Conservation (phyloP, 1,140 invertebrate genomes). For the Drusus annulatus region DNA sequence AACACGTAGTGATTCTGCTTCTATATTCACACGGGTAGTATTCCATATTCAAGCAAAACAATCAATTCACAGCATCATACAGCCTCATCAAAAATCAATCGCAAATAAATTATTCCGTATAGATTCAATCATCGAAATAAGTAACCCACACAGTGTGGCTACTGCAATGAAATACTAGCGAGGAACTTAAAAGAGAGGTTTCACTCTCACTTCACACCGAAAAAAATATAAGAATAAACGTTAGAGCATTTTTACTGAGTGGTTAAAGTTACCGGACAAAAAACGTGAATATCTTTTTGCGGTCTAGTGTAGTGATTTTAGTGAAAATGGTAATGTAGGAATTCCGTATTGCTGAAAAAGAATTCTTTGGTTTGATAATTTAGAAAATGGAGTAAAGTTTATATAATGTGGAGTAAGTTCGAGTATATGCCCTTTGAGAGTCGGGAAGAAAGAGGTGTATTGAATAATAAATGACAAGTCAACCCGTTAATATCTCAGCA, state of each 20-base stretch:
- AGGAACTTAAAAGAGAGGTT: background rate
- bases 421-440: no score
- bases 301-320: slow-evolving; percentile 6
- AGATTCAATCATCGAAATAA: slow-evolving; percentile 41
- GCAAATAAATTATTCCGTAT: slow-evolving; percentile 25
- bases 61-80: slow-evolving; percentile 28
- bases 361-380: background rate
- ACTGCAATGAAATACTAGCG: background rate
- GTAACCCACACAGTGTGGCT: slow-evolving; percentile 6
- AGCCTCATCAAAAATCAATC: slow-evolving; percentile 38
- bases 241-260: background rate
- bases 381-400: background rate
- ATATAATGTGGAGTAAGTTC: background rate
- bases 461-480: no score
- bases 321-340: slow-evolving; percentile 30
- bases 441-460: no score
- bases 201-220: background rate
- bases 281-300: background rate
- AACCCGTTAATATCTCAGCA: no score
- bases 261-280: background rate
- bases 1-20: background rate
- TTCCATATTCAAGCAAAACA: slow-evolving; percentile 27
- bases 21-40: slow-evolving; percentile 20
- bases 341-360: slow-evolving; percentile 16
- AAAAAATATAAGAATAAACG: background rate